Evolutionary conservation across 1,140 invertebrate species (phyloP).

Genomic region (Hermatobates lingyangjiaoensis): DNA sequence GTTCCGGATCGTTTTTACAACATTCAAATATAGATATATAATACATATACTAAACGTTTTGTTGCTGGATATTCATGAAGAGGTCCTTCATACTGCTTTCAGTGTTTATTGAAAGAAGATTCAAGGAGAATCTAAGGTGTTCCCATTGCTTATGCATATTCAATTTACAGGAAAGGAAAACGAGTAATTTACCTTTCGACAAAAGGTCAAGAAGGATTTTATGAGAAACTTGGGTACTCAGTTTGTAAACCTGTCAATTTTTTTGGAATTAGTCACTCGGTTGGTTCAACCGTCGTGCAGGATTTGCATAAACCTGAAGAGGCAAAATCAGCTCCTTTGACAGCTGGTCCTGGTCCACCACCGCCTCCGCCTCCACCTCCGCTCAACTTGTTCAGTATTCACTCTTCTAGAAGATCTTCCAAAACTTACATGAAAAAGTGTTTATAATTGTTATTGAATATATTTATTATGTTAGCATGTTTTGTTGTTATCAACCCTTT

Average conservation of each 20-base stretch:
- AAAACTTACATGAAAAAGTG: slow-evolving; percentile 11
- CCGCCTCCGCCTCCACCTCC: slow-evolving; percentile 10
- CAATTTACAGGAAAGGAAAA: slow-evolving; percentile 18
- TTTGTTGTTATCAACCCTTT: no score
- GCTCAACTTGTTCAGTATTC: neutral
- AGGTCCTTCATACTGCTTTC: slow-evolving; percentile 1
- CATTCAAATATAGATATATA: no score
- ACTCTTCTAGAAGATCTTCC: neutral
- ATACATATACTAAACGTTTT: no score
- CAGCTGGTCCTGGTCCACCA: slow-evolving; percentile 6
- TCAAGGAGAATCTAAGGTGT: neutral
- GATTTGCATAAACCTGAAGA: neutral
- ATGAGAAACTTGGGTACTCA: slow-evolving; percentile 21
- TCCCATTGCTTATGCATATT: neutral
- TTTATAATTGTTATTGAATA: neutral
- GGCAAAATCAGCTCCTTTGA: neutral
- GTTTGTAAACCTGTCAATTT: slow-evolving; percentile 20
- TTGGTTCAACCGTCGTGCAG: no score
- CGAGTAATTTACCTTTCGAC: slow-evolving; percentile 21
- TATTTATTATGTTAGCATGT: neutral
- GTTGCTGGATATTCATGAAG: no score
- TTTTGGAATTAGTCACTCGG: slow-evolving; percentile 13
- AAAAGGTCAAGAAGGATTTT: slow-evolving; percentile 22
- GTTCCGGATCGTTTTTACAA: no score
- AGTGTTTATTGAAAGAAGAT: slow-evolving; percentile 2